Evolutionary conservation across 2,888 invertebrate genomes (phyloP).

Genomic region (Drosophila pseudotalamancana): DNA sequence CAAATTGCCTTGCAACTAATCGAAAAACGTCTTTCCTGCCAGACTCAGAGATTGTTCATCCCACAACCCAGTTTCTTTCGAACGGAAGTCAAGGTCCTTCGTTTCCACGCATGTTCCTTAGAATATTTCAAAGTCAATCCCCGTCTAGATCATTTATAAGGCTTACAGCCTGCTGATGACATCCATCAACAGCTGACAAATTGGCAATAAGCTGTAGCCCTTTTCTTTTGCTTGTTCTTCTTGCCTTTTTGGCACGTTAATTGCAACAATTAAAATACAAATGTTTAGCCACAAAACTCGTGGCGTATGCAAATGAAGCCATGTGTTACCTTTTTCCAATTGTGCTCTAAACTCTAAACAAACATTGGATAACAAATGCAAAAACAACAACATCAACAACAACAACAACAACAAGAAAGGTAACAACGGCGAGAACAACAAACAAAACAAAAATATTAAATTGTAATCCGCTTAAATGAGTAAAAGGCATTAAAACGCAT

Average conservation of each 20-base stretch:
- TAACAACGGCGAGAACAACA: conserved; percentile 52
- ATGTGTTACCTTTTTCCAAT: conserved; percentile 62
- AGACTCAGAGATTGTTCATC: too few species aligned
- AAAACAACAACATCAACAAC: conserved; percentile 51
- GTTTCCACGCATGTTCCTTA: neutral
- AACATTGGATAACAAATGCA: conserved; percentile 59
- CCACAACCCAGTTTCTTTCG: too few species aligned
- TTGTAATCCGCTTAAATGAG: conserved; percentile 83
- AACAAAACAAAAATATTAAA: conserved; percentile 80
- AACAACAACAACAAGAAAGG: conserved; percentile 48
- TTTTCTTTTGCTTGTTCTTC: conserved; percentile 7
- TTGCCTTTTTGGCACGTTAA: conserved; percentile 50
- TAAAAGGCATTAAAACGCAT: conserved; percentile 81
- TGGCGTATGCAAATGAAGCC: conserved; percentile 67
- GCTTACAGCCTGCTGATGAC: neutral
- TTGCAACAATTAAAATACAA: conserved; percentile 74
- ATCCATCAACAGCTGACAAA: conserved; percentile 44
- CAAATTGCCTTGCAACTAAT: too few species aligned
- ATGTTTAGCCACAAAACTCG: conserved; percentile 70
- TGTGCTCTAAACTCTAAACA: conserved; percentile 55
- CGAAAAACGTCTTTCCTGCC: too few species aligned
- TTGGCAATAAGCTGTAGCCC: conserved; percentile 34
- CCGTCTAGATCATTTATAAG: conserved; percentile 1
- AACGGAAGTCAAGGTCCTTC: neutral
- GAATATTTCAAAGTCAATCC: neutral